Base-by-base conservation (phyloP, 2,113 vertebrate genomes). In the Dinomys branickii region DNA sequence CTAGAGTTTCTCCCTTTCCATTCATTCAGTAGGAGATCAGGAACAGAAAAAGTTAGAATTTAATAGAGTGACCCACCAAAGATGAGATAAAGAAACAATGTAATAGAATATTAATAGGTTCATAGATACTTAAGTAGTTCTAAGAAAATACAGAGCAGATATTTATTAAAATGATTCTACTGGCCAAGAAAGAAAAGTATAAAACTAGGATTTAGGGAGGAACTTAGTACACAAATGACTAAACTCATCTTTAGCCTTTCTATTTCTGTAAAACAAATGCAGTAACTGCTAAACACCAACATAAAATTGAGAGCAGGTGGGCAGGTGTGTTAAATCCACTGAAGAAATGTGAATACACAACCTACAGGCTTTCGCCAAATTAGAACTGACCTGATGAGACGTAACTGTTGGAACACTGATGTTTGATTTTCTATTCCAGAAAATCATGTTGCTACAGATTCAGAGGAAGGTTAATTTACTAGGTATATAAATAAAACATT, bases 401-500 rank as follows among this genome's bases (percentile, higher is more conserved):
- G 16, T 38, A 9, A 71, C 1, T 33, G 28, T 69, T 93, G 67
- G 11, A 56, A 38, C 2, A 67, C 26, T 54, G 0, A 33, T 26
- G 5, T 85, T 3, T 71, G 61, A 59, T 81, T 93, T 86, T 85
- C 7, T 87, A 24, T 47, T 35, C 5, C 35, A 78, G 11, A 85
- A 88, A 88, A 90, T 94, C 58, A 85, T 5, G 50, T 59, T 85
- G 63, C 44, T 61, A n/a, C 13, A 77, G 5, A 59, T 8, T 89
- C 67, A 56, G 2, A 96, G 13, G 69, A 86, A 9, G 86, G 16
- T 58, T 96, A 78, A 83, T 81, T 96, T 86, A 65, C 2, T 88
- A 93, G 30, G 1, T 56, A 1, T 84, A 41, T 47, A 78, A 97
- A 83, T 90, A 90, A 96, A 91, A 92, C 4, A 63, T 75, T 90